phyloP scores from a whole-genome alignment of 2,113 vertebrate species.

The Polypterus senegalus region DNA sequence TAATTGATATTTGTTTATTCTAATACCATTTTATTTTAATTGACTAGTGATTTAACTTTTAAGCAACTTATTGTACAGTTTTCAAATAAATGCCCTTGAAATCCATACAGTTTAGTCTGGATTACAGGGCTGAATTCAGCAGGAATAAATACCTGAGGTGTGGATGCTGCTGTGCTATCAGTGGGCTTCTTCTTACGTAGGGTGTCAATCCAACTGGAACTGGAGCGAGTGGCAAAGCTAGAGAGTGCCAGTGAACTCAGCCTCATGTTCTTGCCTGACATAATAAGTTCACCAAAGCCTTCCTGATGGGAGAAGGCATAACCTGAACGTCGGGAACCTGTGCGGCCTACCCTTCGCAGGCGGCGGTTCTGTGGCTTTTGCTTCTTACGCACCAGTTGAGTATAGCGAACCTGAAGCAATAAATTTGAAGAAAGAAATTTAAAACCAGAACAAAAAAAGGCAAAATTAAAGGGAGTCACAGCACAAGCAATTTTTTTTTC shows the following conservation, averaged over 20 bases:
- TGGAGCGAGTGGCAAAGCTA: constrained; percentile 59
- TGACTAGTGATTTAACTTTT: too few relatives aligned
- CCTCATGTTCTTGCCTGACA: constrained; percentile 87
- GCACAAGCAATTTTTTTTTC: too few relatives aligned
- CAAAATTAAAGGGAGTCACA: neutral
- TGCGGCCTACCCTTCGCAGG: constrained; percentile 48
- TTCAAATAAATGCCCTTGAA: too few relatives aligned
- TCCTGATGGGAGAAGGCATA: constrained; percentile 92
- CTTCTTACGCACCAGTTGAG: constrained; percentile 77
- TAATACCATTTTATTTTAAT: too few relatives aligned
- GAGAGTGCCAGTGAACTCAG: constrained; percentile 73
- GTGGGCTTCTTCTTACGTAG: constrained; percentile 65
- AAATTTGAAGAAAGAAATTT: neutral
- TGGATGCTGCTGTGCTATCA: neutral
- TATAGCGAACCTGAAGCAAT: constrained; percentile 70
- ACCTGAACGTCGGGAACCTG: constrained; percentile 63
- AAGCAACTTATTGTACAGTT: too few relatives aligned
- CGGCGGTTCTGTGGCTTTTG: constrained; percentile 55
- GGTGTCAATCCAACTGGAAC: constrained; percentile 78
- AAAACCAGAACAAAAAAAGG: neutral
- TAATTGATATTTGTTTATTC: too few relatives aligned
- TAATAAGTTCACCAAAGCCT: constrained; percentile 87
- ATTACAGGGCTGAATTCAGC: too few relatives aligned
- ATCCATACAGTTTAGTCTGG: too few relatives aligned
- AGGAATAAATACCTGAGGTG: neutral